phyloP scores from a whole-genome alignment of 2,797 vertebrate genomes.

The Lutjanus argentimaculatus region DNA sequence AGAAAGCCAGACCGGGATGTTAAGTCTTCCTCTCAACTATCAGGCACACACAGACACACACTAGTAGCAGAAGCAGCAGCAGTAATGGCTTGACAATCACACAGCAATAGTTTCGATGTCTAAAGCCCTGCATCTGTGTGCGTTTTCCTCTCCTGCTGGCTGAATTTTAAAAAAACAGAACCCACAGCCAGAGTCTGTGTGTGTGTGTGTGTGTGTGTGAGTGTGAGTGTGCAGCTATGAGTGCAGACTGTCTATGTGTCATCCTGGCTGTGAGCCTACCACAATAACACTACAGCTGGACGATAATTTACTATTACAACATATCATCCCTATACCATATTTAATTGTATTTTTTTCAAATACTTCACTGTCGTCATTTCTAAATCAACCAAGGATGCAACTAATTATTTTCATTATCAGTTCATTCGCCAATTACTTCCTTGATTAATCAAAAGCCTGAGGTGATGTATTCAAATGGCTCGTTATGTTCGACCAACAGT shows the following conservation, averaged over 20 bases:
- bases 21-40: conserved; percentile 3
- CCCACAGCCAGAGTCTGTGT: neutral
- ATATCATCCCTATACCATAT: neutral
- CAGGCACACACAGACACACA: neutral
- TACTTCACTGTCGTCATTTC: neutral
- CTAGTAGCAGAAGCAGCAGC: neutral
- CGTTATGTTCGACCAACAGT: neutral
- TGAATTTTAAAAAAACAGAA: conserved; percentile 4
- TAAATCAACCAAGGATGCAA: neutral
- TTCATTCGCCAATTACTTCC: neutral
- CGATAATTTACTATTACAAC: neutral
- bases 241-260: neutral
- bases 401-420: neutral
- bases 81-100: neutral
- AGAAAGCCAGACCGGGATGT: conserved; percentile 4
- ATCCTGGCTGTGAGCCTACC: neutral
- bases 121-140: conserved; percentile 19
- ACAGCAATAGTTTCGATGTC: conserved; percentile 1
- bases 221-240: neutral
- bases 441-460: neutral
- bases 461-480: neutral
- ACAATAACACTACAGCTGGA: neutral
- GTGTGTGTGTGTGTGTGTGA: neutral
- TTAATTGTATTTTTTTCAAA: neutral
- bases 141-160: conserved; percentile 23